phyloP scores from a whole-genome alignment of 2,113 vertebrate species.

The Abramis brama region DNA sequence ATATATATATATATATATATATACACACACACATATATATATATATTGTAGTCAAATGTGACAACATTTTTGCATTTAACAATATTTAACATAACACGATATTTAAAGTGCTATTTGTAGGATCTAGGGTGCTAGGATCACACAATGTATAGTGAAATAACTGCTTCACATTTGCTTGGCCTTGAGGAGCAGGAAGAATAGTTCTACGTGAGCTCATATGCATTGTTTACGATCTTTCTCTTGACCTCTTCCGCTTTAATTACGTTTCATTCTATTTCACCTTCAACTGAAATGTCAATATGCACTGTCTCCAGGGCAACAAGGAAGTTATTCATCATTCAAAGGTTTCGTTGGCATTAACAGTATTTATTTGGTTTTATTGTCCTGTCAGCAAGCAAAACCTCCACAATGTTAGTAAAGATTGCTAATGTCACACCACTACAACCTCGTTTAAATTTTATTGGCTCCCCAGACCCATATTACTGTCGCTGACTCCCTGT shows the following conservation, averaged over 20 bases:
- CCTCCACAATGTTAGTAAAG: conserved; percentile 14
- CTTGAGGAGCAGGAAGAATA: conserved; percentile 11
- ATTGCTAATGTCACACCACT: background rate
- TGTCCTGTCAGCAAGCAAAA: background rate
- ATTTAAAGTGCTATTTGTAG: background rate
- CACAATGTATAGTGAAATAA: background rate
- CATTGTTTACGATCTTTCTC: conserved; percentile 38
- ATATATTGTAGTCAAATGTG: no score
- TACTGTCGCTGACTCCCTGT: conserved; percentile 18
- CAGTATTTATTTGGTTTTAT: conserved; percentile 39
- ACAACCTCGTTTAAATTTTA: conserved; percentile 36
- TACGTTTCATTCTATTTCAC: conserved; percentile 49
- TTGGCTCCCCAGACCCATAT: conserved; percentile 21
- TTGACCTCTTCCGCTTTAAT: conserved; percentile 30
- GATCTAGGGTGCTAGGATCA: background rate
- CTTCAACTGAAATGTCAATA: conserved; percentile 48
- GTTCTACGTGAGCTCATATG: background rate
- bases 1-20: no score
- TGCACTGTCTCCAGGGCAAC: conserved; percentile 41
- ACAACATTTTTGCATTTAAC: background rate
- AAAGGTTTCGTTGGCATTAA: conserved; percentile 11
- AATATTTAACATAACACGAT: background rate
- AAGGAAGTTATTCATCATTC: conserved; percentile 36
- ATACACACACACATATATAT: no score
- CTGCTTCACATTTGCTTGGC: conserved; percentile 4